phyloP scores from a whole-genome alignment of 2,888 invertebrate genomes.

The Sceliomorpha sp. region DNA sequence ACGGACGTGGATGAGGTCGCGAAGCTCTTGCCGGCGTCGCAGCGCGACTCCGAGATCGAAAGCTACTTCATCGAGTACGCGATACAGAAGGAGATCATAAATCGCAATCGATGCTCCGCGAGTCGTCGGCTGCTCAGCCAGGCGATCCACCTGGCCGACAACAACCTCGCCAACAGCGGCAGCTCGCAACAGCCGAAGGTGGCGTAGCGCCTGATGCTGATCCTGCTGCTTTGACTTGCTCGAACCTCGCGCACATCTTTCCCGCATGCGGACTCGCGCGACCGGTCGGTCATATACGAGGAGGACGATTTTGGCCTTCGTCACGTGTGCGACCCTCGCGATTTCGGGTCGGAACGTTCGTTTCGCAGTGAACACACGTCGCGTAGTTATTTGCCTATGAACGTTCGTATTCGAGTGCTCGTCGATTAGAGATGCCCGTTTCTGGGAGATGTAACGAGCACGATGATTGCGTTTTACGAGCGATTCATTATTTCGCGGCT shows the following conservation, averaged over 20 bases:
- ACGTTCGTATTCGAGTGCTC: no score
- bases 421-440: no score
- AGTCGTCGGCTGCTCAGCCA: slow-evolving; percentile 73
- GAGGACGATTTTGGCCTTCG: no score
- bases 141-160: slow-evolving; percentile 61
- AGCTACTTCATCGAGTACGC: slow-evolving; percentile 74
- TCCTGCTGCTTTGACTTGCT: slow-evolving; percentile 3
- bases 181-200: slow-evolving; percentile 69
- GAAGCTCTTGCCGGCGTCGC: slow-evolving; percentile 66
- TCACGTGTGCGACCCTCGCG: no score
- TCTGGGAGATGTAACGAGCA: no score
- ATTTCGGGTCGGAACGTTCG: no score
- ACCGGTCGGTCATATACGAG: no score
- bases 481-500: no score
- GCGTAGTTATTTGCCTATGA: no score
- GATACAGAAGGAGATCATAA: slow-evolving; percentile 73
- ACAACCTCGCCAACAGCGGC: slow-evolving; percentile 63
- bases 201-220: slow-evolving; percentile 21
- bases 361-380: no score
- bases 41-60: slow-evolving; percentile 65
- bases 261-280: slow-evolving; percentile 18
- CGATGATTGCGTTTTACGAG: no score
- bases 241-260: background rate
- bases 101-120: slow-evolving; percentile 71
- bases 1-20: slow-evolving; percentile 69